Conservation (phyloP, 92 coral and sea anemone species). For the Zoanthus sociatus region DNA sequence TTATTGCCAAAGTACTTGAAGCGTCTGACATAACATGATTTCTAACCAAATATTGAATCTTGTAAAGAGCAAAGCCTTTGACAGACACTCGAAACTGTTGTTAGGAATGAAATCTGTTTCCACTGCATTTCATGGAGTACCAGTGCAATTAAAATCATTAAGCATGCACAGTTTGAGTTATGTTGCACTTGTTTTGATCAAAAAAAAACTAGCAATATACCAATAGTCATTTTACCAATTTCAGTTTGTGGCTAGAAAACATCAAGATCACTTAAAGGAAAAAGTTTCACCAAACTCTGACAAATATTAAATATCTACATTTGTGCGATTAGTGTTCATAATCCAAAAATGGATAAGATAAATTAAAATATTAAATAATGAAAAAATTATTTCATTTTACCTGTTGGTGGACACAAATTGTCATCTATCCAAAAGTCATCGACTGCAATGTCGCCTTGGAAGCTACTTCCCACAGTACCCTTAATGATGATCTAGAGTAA, state of each 20-base stretch:
- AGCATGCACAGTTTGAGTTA: no score
- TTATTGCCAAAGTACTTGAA: no score
- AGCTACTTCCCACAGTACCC: conserved; percentile 86
- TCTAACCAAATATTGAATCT: no score
- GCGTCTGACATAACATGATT: no score
- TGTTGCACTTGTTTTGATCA: no score
- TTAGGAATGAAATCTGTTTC: no score
- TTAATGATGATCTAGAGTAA: conserved; percentile 80
- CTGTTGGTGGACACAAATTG: conserved; percentile 98
- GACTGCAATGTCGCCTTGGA: conserved; percentile 90
- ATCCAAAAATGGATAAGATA: neutral
- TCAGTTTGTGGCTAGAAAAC: neutral
- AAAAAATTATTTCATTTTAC: conserved; percentile 32
- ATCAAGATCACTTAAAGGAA: neutral
- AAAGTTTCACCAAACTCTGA: neutral
- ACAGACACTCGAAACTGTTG: no score
- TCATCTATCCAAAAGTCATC: conserved; percentile 97
- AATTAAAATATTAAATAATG: neutral
- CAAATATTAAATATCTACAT: neutral
- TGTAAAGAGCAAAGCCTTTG: no score
- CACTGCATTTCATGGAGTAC: no score
- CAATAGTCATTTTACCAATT: neutral
- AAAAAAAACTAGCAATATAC: no score
- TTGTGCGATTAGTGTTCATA: neutral
- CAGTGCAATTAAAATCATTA: no score